Percentiles rank a stretch among this genome's conserved stretches.
Conservation (phyloP, 2,888 invertebrate genomes). For the Eristalis tenax region DNA sequence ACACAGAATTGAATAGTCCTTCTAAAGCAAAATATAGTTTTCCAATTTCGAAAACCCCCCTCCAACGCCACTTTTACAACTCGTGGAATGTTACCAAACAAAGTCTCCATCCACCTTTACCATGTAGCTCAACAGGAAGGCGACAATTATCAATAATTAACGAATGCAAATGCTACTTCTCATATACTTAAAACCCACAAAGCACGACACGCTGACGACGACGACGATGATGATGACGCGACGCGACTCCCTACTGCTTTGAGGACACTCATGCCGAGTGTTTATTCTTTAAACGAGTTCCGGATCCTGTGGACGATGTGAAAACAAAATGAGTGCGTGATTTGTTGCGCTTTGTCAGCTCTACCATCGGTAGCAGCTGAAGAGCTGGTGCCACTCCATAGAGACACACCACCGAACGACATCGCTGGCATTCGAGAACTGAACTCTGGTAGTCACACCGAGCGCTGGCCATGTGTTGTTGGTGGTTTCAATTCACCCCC, state of each 20-base stretch:
- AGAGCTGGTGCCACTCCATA: background rate
- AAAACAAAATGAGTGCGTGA: constrained; percentile 61
- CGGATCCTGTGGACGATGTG: constrained; percentile 54
- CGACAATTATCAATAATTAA: constrained; percentile 70
- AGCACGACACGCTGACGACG: constrained; percentile 66
- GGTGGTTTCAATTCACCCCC: background rate
- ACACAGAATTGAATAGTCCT: too few relatives aligned
- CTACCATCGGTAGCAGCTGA: background rate
- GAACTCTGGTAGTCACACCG: background rate
- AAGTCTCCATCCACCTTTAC: background rate
- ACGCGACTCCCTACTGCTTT: background rate
- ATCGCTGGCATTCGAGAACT: constrained; percentile 42
- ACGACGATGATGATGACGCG: too few relatives aligned
- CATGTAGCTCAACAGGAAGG: constrained; percentile 57
- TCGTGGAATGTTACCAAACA: background rate
- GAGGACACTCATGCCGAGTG: constrained; percentile 37
- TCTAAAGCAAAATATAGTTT: background rate
- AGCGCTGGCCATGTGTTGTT: background rate
- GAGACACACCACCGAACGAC: background rate
- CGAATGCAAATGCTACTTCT: constrained; percentile 66
- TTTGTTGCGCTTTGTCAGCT: constrained; percentile 19
- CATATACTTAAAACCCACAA: constrained; percentile 56
- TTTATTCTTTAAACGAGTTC: constrained; percentile 50
- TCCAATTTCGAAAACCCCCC: background rate
- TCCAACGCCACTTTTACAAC: background rate